Evolutionary conservation across 1,140 invertebrate species (phyloP), one percentile per base, ranked within the genome.

Genomic region (Neodiprion fabricii): DNA sequence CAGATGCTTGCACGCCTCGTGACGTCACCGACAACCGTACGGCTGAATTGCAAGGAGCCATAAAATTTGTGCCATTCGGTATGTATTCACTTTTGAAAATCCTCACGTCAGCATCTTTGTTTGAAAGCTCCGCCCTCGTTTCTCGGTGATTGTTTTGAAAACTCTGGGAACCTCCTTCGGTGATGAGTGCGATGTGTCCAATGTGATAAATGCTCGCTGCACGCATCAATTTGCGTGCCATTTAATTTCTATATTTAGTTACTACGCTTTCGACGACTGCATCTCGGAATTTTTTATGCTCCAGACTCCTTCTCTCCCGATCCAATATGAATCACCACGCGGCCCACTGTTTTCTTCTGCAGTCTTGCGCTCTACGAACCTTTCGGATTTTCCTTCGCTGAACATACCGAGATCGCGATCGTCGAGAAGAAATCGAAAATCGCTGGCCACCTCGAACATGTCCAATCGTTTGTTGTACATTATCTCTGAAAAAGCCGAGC

Each of bases 381-480:
- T 48, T 8, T 71, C 53, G 65, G 50, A 66, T n/a, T 50, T 71
- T 70, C 73, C 53, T 12, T 67, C 65, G 61, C 28, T 72, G 61
- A 21, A 50, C 48, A 28, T 70, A 17, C 65, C 40, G 40, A 67
- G 61, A 66, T 17, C 67, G 7, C 53, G 50, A 71, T 75, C 70
- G 65, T 70, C 70, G 5, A 75, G 68, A 66, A 70, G 73, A 74
- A 65, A 28, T 47, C 28, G 40, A 67, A 70, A 74, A 65, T 17
- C 53, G 53, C 53, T 14, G 48, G 71, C 66, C 11, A 65, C 47
- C 12, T 28, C 70, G 9, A 66, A 61, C 47, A 74, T 40, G 69
- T 23, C 23, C 1, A 74, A 74, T 17, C 50, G 67, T 48, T 28
- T 74, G 14, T 53, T 74, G 28, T 74, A 70, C 73, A 70, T 74